These are phyloP conservation scores for Ostrea edulis DNA, from an alignment of 1,140 invertebrate genomes.

Conservation along the genomic window DNA sequence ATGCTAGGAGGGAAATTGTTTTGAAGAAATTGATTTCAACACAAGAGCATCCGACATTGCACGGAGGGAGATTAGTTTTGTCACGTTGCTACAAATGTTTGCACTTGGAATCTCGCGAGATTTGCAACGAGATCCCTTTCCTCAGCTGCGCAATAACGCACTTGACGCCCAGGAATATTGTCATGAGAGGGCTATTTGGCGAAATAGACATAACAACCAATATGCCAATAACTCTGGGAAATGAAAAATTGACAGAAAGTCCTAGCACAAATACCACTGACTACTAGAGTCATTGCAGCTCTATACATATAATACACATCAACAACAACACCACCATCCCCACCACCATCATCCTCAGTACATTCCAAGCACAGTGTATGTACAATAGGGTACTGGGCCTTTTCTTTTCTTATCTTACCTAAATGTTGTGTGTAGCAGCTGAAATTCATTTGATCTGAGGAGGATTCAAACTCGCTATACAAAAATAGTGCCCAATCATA, in stretches of 20 bases:
- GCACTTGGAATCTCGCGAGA: constrained; percentile 43
- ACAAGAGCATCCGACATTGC: constrained; percentile 45
- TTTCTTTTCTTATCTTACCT: too few species aligned
- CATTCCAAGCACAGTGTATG: too few species aligned
- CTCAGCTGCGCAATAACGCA: constrained; percentile 20
- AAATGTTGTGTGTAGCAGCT: too few species aligned
- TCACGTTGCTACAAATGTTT: constrained; percentile 48
- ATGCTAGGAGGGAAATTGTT: constrained; percentile 41
- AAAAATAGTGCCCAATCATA: too few species aligned
- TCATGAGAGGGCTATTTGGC: constrained; percentile 24
- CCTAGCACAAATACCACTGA: not conserved
- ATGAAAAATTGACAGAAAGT: not conserved
- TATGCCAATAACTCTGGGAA: constrained; percentile 17
- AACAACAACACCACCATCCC: too few species aligned
- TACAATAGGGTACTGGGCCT: too few species aligned
- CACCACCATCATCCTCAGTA: too few species aligned
- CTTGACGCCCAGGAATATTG: constrained; percentile 40
- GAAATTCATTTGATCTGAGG: too few species aligned
- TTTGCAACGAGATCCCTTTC: constrained; percentile 45
- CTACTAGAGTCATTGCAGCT: too few species aligned
- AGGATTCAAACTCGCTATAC: too few species aligned
- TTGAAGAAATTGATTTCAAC: constrained; percentile 51
- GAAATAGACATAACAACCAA: constrained; percentile 9
- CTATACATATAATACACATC: too few species aligned
- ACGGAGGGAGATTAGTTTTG: constrained; percentile 50